Evolutionary conservation across 2,113 vertebrate genomes (phyloP), one percentile per base, ranked within the genome.

Genomic region (human): DNA sequence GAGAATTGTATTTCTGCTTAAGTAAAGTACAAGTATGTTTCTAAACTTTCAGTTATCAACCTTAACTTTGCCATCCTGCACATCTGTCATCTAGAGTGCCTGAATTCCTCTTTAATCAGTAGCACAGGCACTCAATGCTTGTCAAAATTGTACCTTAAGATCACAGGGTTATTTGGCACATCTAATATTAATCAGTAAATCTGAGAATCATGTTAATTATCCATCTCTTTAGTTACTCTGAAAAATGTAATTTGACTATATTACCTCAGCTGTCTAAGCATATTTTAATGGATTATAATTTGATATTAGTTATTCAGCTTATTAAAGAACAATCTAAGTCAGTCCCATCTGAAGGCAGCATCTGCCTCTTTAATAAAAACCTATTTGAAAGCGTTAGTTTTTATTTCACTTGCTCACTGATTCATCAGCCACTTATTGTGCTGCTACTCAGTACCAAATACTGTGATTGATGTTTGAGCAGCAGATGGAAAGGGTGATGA

Each of bases 121-220:
- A 95, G 16, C 30, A 48, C 8, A 55, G 30, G 4, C 4, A 70
- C 13, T 92, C 17, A 8, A n/a, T 2, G 0, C 48, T 83, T 64
- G 16, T 91, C 30, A 95, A 95, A 94, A 88, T 81, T 52, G 96
- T 94, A 80, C 8, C n/a, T 18, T 81, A 81, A 96, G 79, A 85
- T 89, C 38, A 93, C 32, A 61, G 4, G n/a, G 66, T 85, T 79
- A 18, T 45, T 52, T 84, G 48, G 32, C 20, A 89, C 10, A 4
- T 40, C 11, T 59, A 14, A 66, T 78, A 92, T 96, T 92, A 96
- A 88, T 64, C 61, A 90, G 30, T 25, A 87, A 84, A 30, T 90
- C 16, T 66, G 87, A 89, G 20, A 90, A 64, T 50, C 13, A 66
- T 50, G 17, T 61, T 85, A 61, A 80, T 92, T 66, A 90, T 70